Base-by-base conservation (phyloP, 2,113 vertebrate genomes). In the Phyllostomus discolor region DNA sequence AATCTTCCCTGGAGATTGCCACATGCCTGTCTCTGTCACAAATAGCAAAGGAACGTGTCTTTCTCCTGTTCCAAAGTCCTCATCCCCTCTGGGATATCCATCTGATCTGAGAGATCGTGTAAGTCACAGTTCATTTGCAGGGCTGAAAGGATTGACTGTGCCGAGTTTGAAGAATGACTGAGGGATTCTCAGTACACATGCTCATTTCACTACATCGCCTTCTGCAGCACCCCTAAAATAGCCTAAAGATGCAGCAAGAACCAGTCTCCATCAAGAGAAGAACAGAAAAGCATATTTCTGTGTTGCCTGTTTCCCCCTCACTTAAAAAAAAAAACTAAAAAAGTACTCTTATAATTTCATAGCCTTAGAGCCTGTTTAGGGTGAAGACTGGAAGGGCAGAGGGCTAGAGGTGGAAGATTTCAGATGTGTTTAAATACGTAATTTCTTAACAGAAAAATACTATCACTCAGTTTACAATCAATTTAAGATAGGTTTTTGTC, bases 51-150 rank as follows among this genome's bases (percentile, higher is more conserved):
- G 54, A 80, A 91, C 0, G 0, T 0, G 7, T 50, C 85, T 87
- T 90, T 72, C 81, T 84, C n/a, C 69, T 85, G 54, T 50, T 84
- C 67, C 81, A 31, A 73, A 97, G 54, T n/a, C 38, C 62, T 76
- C 19, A 31, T 73, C 83, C 67, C 95, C 92, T 93, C 89, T 73
- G 86, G 88, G 50, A 62, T 64, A 57, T 84, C 64, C 43, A 72
- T 90, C 88, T 94, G 62, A 69, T 83, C 64, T 41, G 64, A 94
- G 94, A 92, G 73, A 83, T 78, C 64, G 81, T 78, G 10, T 85
- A 91, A 96, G 91, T 96, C 87, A 78, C 57, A 52, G 82, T 84
- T 91, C 62, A 95, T 86, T 95, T 95, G 70, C 8, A 5, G 64
- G 33, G 43, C n/a, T 82, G 86, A 64, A 83, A 96, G 86, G 67